phyloP scores from a whole-genome alignment of 2,797 vertebrate species.

The Cynopterus sphinx region DNA sequence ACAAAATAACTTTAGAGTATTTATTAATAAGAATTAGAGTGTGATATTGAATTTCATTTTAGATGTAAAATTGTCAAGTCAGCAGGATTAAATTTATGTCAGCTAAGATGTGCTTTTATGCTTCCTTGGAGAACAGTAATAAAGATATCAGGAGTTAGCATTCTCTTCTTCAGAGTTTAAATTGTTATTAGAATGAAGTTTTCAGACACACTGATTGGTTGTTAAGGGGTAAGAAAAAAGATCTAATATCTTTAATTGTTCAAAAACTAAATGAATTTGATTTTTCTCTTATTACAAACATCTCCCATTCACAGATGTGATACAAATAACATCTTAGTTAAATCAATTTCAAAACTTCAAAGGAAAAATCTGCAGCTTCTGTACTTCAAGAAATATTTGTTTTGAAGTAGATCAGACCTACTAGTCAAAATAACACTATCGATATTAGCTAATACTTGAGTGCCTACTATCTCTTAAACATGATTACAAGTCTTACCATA shows the following conservation, averaged over 20 bases:
- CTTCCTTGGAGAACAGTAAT: conserved; percentile 64
- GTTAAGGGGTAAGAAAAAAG: background rate
- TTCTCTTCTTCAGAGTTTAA: conserved; percentile 56
- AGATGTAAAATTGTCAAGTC: conserved; percentile 53
- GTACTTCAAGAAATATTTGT: background rate
- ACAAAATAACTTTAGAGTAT: background rate
- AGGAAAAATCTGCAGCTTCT: background rate
- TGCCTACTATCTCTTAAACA: background rate
- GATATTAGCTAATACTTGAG: background rate
- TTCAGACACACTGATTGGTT: background rate
- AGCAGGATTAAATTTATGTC: conserved; percentile 75
- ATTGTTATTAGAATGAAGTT: conserved; percentile 6
- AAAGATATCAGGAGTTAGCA: conserved; percentile 69
- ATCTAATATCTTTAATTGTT: background rate
- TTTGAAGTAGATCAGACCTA: background rate
- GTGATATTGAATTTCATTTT: conserved; percentile 61
- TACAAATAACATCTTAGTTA: background rate
- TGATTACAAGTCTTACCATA: background rate
- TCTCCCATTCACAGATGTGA: background rate
- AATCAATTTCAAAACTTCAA: background rate
- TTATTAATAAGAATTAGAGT: conserved; percentile 40
- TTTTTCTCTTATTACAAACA: background rate
- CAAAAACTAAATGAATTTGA: background rate
- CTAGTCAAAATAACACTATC: conserved; percentile 8
- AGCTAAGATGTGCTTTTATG: conserved; percentile 62